phyloP scores from a whole-genome alignment of 2,888 invertebrate genomes.

The Agriopis aurantiaria region DNA sequence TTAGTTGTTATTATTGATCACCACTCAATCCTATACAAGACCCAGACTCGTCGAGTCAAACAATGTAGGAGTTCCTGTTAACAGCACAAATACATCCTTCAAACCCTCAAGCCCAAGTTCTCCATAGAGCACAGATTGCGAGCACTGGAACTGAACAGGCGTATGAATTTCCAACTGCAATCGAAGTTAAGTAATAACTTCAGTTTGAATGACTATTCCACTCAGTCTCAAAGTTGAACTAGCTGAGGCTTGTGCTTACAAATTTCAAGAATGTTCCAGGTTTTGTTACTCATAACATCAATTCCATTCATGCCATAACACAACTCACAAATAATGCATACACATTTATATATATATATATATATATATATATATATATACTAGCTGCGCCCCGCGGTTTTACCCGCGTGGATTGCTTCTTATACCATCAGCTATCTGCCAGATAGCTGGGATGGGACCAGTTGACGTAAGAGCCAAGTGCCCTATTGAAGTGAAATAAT shows the following conservation, averaged over 20 bases:
- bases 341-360: too few species aligned
- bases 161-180: slow-evolving; percentile 31
- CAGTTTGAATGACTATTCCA: slow-evolving; percentile 19
- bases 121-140: slow-evolving; percentile 1
- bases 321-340: background rate
- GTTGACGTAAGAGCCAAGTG: too few species aligned
- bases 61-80: background rate
- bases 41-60: background rate
- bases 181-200: slow-evolving; percentile 33
- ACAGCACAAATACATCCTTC: background rate
- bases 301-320: too few species aligned
- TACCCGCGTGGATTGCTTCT: too few species aligned
- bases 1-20: too few species aligned
- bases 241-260: background rate
- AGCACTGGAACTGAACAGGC: slow-evolving; percentile 10
- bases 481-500: too few species aligned
- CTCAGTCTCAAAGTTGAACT: slow-evolving; percentile 10
- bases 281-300: background rate
- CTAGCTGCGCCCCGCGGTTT: too few species aligned
- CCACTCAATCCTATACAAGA: too few species aligned
- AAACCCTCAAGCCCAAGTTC: background rate
- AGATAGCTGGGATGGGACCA: too few species aligned
- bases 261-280: slow-evolving; percentile 5
- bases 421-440: too few species aligned
- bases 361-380: too few species aligned